A percentile compares a stretch with the other conserved stretches of the same genome.
These are phyloP conservation scores for Myripristis murdjan DNA, from an alignment of 2,797 vertebrate genomes.

Conservation along the genomic window DNA sequence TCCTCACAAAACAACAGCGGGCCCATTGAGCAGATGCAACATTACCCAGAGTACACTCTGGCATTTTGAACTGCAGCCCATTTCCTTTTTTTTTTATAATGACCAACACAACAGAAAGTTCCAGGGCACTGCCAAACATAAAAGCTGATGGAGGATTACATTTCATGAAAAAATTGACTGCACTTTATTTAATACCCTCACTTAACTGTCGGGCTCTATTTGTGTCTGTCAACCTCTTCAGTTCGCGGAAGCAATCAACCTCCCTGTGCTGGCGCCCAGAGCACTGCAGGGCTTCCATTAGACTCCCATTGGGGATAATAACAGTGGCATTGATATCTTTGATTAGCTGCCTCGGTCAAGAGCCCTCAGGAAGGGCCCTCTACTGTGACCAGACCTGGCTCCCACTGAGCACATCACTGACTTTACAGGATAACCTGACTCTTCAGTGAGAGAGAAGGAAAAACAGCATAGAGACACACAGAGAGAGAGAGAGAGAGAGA, in stretches of 20 bases:
- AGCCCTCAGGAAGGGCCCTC: constrained; percentile 53
- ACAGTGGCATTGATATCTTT: constrained; percentile 59
- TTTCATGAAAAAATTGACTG: constrained; percentile 36
- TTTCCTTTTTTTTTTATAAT: constrained; percentile 36
- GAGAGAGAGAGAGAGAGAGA: constrained; percentile 14
- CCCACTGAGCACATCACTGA: constrained; percentile 29
- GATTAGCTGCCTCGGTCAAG: constrained; percentile 66
- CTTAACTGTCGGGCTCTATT: constrained; percentile 57
- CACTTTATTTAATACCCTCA: constrained; percentile 65
- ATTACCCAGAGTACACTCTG: constrained; percentile 32
- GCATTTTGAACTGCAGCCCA: constrained; percentile 37
- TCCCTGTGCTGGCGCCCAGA: constrained; percentile 37
- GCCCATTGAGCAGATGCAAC: constrained; percentile 18
- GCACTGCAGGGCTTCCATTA: constrained; percentile 31
- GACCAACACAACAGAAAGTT: constrained; percentile 44
- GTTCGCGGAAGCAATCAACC: constrained; percentile 51
- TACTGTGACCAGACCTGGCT: constrained; percentile 27
- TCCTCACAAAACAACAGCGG: constrained; percentile 24
- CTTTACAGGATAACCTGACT: constrained; percentile 40
- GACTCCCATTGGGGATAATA: constrained; percentile 54
- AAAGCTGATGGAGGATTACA: constrained; percentile 36
- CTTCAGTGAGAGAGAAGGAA: constrained; percentile 21
- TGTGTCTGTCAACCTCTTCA: constrained; percentile 56
- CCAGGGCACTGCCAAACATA: constrained; percentile 5
- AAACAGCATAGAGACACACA: too few relatives aligned